Base-by-base conservation (phyloP, 1,140 invertebrate species). In the Grapholita molesta region DNA sequence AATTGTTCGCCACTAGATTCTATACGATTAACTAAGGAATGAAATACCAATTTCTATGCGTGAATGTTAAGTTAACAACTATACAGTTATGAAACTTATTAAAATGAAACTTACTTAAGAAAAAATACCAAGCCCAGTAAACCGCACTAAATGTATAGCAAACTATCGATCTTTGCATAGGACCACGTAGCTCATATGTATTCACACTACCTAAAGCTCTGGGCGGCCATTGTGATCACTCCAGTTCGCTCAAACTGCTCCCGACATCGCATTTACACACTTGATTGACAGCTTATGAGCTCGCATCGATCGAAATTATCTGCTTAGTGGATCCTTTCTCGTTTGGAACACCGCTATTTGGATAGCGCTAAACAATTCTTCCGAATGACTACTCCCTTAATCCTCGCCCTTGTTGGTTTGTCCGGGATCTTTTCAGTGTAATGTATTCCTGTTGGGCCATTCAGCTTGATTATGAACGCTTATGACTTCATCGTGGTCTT, bases 331-430 rank as follows among this genome's bases (percentile, higher is more conserved):
- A 75, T 85, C 79, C 78, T 83, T 84, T 85, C 68, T 74, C 67
- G 76, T 74, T 74, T 57, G 71, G 74, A 80, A 78, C 79, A 77
- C 83, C 85, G 81, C 79, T 91, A 85, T 89, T 90, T 89, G 85
- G 89, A 75, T 85, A 88, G 86, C 79, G 89, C 87, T 90, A 90
- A 91, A 85, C 84, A 89, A 89, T 90, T 85, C 81, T 91, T 91
- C 86, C 88, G 80, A 87, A 70, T 79, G 89, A 91, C 80, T 88
- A 69, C 75, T 69, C 82, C 72, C 72, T 70, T 84, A 86, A 85
- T 82, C 75, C 79, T 64, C 72, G 69, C 80, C 82, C 83, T 83
- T 82, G 79, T 85, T 77, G 74, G 71, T 71, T 77, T 75, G 75
- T 82, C 74, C 73, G 77, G 73, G 72, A 71, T 76, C 67, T 73